A percentile compares a stretch with the other conserved stretches of the same genome.
phyloP scores from a whole-genome alignment of 2,113 vertebrate species.

The Steatornis caripensis region DNA sequence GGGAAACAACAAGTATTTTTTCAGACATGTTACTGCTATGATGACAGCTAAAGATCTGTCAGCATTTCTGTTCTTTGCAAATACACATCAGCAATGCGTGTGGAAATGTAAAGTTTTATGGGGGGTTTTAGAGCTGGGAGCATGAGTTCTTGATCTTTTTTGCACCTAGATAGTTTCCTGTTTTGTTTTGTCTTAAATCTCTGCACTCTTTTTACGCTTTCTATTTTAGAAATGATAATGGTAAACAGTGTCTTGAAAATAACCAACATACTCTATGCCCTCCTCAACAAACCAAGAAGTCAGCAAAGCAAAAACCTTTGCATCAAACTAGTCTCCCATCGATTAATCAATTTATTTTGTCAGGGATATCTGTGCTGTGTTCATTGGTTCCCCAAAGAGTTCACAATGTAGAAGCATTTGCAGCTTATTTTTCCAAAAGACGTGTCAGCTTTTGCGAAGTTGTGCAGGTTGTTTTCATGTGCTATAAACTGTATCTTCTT shows the following conservation, averaged over 20 bases:
- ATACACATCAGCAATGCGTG: not conserved
- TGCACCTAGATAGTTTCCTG: not conserved
- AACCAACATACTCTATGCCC: not conserved
- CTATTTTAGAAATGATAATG: not conserved
- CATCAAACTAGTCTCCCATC: not conserved
- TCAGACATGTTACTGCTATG: not conserved
- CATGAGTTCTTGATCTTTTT: not conserved
- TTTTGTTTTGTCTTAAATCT: not conserved
- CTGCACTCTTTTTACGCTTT: not conserved
- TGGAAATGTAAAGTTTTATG: not conserved
- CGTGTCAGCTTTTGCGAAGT: not conserved
- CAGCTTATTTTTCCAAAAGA: not conserved
- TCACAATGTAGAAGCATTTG: not conserved
- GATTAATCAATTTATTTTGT: not conserved
- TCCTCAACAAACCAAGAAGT: not conserved
- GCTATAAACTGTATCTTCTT: not conserved
- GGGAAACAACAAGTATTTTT: not conserved
- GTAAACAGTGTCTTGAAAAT: not conserved
- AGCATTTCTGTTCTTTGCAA: not conserved
- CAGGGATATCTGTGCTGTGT: not conserved
- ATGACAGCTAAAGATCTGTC: not conserved
- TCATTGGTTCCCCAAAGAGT: not conserved
- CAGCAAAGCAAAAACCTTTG: not conserved
- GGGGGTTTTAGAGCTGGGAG: not conserved
- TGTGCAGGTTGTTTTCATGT: not conserved